Evolutionary conservation across 1,140 invertebrate genomes (phyloP), one percentile per base, ranked within the genome.

Genomic region (Solenopsis invicta): DNA sequence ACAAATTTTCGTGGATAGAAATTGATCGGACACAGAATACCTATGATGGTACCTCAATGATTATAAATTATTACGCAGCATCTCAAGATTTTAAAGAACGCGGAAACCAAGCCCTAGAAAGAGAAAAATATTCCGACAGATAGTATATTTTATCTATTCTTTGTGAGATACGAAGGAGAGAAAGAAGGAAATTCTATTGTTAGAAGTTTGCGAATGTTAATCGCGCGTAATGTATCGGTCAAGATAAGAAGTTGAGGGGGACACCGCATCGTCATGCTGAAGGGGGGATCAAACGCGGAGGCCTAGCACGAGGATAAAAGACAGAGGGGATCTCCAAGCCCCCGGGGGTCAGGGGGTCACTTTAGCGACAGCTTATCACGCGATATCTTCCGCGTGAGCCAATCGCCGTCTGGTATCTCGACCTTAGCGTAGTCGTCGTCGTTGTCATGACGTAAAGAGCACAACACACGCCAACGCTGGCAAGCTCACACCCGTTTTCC

Each of bases 351-450:
- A 91, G 59, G 61, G 72, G 87, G 89, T 93, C 91, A 92, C 91
- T 89, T 84, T 67, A 45, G 13, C 48, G 66, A 75, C 59, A 80
- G 77, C 82, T 90, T 87, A 91, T 90, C 76, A 90, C 21, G 50
- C 61, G 64, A 80, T 92, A 92, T 92, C 87, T 81, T 88, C 74
- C 41, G 76, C 66, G 48, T 85, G 80, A 91, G 82, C 88, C 91
- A 92, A 92, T 92, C 90, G 62, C 37, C 71, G 66, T 24, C 64
- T 56, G 66, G 85, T 85, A 92, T 92, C 89, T 89, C 87, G 85
- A 91, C 90, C 87, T 91, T 84, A 34, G 59, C 75, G 41, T 62
- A 87, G 29, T 62, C 41, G 41, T 50, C 64, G 56, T 87, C 45
- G 45, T 50, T 48, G 56, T 90, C 87, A 41, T 84, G 81, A 88